Percentiles rank a stretch among this genome's conserved stretches.
These are phyloP conservation scores for Drosophila differens DNA, from an alignment of 2,888 invertebrate genomes.

Conservation along the genomic window DNA sequence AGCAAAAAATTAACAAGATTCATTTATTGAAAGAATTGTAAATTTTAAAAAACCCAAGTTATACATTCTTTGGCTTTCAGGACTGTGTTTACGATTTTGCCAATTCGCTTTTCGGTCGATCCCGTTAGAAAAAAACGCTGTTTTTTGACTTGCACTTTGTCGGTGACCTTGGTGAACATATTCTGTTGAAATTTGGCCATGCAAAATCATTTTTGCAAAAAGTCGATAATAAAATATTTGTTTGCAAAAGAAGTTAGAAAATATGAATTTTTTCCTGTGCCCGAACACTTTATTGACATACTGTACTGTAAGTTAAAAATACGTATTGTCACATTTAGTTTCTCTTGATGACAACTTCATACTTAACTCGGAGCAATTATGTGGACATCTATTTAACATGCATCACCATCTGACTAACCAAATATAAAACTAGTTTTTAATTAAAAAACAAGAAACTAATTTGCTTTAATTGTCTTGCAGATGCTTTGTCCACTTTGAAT, in stretches of 20 bases:
- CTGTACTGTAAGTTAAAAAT: not conserved
- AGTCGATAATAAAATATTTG: too few species aligned
- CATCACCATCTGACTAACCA: constrained; percentile 69
- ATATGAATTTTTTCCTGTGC: too few species aligned
- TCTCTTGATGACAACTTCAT: constrained; percentile 41
- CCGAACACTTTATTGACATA: too few species aligned
- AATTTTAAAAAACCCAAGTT: not conserved
- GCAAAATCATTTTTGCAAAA: not conserved
- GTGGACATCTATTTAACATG: constrained; percentile 65
- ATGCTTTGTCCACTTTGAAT: not conserved
- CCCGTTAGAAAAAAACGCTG: not conserved
- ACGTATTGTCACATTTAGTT: not conserved
- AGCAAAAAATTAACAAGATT: not conserved
- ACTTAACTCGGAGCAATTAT: constrained; percentile 46
- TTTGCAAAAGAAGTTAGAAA: too few species aligned
- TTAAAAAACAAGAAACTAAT: constrained; percentile 1
- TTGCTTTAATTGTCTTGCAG: not conserved
- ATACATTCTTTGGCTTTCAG: not conserved
- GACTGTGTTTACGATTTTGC: not conserved
- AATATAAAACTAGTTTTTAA: not conserved
- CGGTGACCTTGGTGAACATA: not conserved
- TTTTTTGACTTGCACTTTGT: not conserved
- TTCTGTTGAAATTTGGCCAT: not conserved
- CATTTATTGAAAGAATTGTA: not conserved
- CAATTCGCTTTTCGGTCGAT: not conserved